phyloP scores from a whole-genome alignment of 1,140 invertebrate genomes.

The Apis laboriosa region DNA sequence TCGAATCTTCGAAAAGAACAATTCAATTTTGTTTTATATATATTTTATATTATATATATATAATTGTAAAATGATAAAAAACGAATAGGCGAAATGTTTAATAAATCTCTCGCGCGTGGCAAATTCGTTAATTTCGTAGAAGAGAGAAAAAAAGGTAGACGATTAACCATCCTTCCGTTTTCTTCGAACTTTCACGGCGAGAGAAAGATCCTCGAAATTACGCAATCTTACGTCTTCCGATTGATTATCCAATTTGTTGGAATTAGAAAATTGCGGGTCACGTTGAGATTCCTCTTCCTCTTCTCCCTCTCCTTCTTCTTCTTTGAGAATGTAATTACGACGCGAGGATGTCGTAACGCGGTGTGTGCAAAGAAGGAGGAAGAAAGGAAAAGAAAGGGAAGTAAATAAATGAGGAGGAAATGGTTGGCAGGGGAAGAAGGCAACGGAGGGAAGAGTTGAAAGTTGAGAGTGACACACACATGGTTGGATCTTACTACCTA shows the following conservation, averaged over 20 bases:
- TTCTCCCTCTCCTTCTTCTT: no score
- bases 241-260: slow-evolving; percentile 30
- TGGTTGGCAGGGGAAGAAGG: no score
- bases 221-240: background rate
- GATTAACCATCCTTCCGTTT: background rate
- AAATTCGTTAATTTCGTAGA: no score
- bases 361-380: background rate
- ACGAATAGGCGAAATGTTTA: background rate
- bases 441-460: slow-evolving; percentile 41
- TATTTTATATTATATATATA: no score
- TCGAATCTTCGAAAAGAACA: no score
- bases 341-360: slow-evolving; percentile 44
- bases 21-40: no score
- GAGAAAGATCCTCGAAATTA: background rate
- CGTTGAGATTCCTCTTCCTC: slow-evolving; percentile 16
- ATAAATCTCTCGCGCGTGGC: no score
- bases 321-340: slow-evolving; percentile 1
- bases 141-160: no score
- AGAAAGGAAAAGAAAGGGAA: background rate
- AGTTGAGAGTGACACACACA: slow-evolving; percentile 56
- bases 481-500: background rate
- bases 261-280: slow-evolving; percentile 45
- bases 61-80: background rate
- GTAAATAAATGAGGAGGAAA: background rate
- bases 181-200: background rate